Evolutionary conservation across 2,797 vertebrate genomes (phyloP).

Genomic region (Oryzias dopingdopingensis): DNA sequence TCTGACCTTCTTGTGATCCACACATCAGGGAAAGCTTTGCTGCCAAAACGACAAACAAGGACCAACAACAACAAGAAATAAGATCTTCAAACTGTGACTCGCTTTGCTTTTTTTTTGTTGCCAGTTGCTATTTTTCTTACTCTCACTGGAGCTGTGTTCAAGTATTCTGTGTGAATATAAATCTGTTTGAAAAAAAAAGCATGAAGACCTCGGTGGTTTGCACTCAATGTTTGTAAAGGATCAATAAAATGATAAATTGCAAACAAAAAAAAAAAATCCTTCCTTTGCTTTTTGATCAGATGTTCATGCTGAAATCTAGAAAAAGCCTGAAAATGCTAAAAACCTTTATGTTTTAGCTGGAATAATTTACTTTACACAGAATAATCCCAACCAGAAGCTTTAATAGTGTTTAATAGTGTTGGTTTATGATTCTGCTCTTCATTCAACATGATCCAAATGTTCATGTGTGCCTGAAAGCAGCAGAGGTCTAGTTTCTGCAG

Average conservation of each 20-base stretch:
- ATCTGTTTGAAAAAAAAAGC: neutral
- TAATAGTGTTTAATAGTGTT: no score
- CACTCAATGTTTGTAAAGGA: neutral
- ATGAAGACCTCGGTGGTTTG: neutral
- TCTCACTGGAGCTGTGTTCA: no score
- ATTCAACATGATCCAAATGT: neutral
- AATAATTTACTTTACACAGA: neutral
- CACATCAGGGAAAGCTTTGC: no score
- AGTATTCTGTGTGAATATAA: neutral
- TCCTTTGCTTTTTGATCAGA: no score
- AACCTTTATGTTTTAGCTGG: neutral
- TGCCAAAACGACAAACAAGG: no score
- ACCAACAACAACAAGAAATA: no score
- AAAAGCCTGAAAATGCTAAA: no score
- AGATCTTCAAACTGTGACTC: no score
- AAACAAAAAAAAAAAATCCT: neutral
- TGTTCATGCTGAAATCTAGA: no score
- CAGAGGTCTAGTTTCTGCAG: neutral
- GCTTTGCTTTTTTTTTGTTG: no score
- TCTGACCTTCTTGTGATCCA: no score
- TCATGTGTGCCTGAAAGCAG: neutral
- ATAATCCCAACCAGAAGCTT: neutral
- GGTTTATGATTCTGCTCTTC: neutral
- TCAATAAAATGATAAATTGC: neutral
- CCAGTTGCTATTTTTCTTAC: no score